Conservation (phyloP, 1,140 invertebrate genomes). For the Latrodectus geometricus region DNA sequence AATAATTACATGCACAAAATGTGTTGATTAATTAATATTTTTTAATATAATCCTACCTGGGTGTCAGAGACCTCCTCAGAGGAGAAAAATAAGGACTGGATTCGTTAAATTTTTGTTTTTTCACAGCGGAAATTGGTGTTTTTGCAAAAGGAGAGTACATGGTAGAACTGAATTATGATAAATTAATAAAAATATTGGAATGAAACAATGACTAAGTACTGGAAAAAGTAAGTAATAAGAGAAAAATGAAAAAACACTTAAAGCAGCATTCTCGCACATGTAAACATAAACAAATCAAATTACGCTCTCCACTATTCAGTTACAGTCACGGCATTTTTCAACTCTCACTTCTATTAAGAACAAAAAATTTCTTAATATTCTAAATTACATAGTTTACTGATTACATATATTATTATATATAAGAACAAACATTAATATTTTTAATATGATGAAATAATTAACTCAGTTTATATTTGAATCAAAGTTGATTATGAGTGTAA, state of each 20-base stretch:
- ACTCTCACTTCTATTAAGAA: neutral
- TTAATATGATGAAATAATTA: no score
- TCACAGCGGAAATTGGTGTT: slow-evolving; percentile 11
- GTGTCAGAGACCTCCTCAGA: slow-evolving; percentile 10
- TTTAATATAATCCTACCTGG: neutral
- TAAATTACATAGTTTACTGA: no score
- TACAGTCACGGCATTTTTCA: neutral
- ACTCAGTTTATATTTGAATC: no score
- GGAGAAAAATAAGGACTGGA: slow-evolving; percentile 20
- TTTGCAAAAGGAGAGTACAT: slow-evolving; percentile 36
- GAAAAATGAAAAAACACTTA: neutral
- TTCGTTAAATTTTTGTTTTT: slow-evolving; percentile 9
- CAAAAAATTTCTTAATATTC: neutral
- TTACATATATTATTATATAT: no score
- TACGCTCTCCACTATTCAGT: neutral
- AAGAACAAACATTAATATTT: no score
- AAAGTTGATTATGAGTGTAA: no score
- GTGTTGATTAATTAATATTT: no score
- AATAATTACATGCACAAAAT: no score
- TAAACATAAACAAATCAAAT: neutral
- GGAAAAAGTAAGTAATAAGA: neutral
- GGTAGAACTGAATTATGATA: neutral
- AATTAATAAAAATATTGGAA: neutral
- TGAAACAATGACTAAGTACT: neutral
- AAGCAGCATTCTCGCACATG: neutral